Conservation (phyloP, 2,888 invertebrate genomes). For the Cyaniris semiargus region DNA sequence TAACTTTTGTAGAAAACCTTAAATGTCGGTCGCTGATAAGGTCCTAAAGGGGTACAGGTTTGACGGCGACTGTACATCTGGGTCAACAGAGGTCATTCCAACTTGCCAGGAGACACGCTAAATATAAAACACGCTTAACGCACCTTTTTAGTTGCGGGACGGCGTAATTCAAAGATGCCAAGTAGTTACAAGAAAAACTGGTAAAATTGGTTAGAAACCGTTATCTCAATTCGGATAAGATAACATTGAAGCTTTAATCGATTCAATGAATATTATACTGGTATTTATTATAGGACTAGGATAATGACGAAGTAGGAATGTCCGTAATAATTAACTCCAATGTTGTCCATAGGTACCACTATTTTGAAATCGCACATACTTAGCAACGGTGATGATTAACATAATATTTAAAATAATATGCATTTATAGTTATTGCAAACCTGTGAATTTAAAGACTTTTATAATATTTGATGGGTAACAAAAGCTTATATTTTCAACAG, state of each 20-base stretch:
- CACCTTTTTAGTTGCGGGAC: no score
- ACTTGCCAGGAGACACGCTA: neutral
- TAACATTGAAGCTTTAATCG: neutral
- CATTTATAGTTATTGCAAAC: no score
- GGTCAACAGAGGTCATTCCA: conserved; percentile 35
- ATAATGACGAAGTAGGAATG: neutral
- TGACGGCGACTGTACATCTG: neutral
- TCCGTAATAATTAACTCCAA: neutral
- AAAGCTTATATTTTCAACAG: conserved; percentile 12
- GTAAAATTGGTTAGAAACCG: neutral
- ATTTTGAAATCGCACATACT: no score
- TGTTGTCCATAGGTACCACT: no score
- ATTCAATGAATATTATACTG: neutral
- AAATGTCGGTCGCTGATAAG: no score
- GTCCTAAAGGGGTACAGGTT: no score
- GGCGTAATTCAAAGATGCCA: neutral
- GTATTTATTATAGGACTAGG: neutral
- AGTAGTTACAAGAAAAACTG: neutral
- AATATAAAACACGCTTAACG: no score
- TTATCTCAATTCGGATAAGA: neutral
- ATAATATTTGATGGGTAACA: no score
- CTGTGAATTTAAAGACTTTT: no score
- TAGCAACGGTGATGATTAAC: no score
- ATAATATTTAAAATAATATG: no score
- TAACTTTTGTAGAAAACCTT: no score